Evolutionary conservation across 2,888 invertebrate genomes (phyloP).

Genomic region (Odontocerum albicorne): DNA sequence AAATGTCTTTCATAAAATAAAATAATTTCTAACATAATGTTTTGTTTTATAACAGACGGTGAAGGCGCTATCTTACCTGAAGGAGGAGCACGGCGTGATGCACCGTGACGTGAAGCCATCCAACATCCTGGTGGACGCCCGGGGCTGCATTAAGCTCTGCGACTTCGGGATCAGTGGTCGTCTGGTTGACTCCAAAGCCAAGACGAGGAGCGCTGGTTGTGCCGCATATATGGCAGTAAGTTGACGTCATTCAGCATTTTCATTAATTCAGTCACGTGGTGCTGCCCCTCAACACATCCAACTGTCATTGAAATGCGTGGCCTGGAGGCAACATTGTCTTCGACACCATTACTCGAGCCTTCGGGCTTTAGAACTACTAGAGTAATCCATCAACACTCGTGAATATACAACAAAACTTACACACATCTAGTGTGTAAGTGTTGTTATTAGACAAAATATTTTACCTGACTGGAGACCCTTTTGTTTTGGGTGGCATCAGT

Average conservation of each 20-base stretch:
- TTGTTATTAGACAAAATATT: no score
- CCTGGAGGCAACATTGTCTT: no score
- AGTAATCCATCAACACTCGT: no score
- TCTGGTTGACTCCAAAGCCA: constrained; percentile 96
- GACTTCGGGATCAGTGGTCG: constrained; percentile 99
- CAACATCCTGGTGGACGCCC: constrained; percentile 94
- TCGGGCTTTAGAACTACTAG: no score
- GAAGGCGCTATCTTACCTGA: constrained; percentile 95
- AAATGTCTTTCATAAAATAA: background rate
- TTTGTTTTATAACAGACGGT: constrained; percentile 69
- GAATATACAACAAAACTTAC: no score
- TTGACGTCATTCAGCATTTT: no score
- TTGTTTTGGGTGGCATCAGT: no score
- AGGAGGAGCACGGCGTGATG: constrained; percentile 95
- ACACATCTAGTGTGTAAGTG: no score
- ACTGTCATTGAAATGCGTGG: background rate
- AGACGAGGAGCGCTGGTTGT: constrained; percentile 95
- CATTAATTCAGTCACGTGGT: background rate
- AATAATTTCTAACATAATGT: background rate
- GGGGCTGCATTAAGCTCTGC: constrained; percentile 95
- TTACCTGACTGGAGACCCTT: no score
- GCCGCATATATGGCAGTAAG: constrained; percentile 99
- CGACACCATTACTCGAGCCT: no score
- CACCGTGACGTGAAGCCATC: constrained; percentile 99
- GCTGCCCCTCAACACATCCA: background rate